A percentile compares a stretch with the other conserved stretches of the same genome.
Evolutionary conservation across 92 coral and sea anemone species (phyloP).

Genomic region (Palythoa heliodiscus): DNA sequence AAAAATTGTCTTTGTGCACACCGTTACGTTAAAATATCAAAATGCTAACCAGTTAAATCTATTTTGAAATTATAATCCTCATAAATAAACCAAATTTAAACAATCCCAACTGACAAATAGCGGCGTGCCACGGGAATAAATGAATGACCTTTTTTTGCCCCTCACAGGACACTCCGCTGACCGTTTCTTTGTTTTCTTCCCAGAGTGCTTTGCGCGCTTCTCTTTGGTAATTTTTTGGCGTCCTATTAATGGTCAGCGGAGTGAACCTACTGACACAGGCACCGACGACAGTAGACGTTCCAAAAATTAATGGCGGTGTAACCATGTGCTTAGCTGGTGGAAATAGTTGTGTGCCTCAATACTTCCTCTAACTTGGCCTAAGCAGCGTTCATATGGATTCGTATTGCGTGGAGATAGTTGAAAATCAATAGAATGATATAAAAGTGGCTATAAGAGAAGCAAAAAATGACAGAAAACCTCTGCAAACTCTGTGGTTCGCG

Average conservation of each 20-base stretch:
- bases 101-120: constrained; percentile 20
- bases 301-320: constrained; percentile 26
- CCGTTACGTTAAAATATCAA: background rate
- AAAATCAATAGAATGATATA: background rate
- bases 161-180: constrained; percentile 28
- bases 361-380: background rate
- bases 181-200: constrained; percentile 29
- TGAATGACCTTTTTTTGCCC: background rate
- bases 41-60: background rate
- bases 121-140: constrained; percentile 36
- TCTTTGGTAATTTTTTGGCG: too few relatives aligned
- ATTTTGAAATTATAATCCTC: constrained; percentile 12
- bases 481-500: constrained; percentile 76
- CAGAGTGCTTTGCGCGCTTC: background rate
- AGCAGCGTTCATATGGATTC: background rate
- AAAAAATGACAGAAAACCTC: constrained; percentile 59
- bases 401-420: background rate
- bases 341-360: background rate
- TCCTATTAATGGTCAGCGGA: constrained; percentile 1
- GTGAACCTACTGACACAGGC: background rate
- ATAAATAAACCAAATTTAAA: constrained; percentile 30
- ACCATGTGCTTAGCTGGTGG: background rate
- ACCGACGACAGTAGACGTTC: constrained; percentile 40
- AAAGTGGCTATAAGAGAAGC: background rate
- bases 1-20: background rate